Conservation (phyloP, 1,140 invertebrate genomes). For the Lordiphosa mommai region DNA sequence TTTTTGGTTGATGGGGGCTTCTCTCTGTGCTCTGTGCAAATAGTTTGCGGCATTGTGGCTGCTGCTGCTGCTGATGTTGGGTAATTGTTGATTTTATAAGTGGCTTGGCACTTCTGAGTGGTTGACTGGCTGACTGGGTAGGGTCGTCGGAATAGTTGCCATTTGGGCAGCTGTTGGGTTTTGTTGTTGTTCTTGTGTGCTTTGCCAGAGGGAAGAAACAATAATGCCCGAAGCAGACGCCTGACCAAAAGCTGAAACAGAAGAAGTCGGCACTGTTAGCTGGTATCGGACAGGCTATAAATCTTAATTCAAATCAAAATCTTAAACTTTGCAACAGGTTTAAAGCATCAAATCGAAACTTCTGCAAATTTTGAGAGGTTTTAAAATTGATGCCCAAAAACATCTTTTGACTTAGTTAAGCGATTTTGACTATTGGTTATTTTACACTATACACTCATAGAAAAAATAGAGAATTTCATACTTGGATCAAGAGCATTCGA, state of each 20-base stretch:
- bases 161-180: background rate
- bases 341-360: no score
- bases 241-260: background rate
- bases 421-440: no score
- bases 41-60: constrained; percentile 35
- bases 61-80: constrained; percentile 33
- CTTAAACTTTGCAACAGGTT: no score
- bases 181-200: constrained; percentile 19
- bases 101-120: constrained; percentile 36
- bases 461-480: no score
- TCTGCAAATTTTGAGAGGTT: no score
- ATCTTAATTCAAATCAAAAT: no score
- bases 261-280: background rate
- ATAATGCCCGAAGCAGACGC: background rate
- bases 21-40: constrained; percentile 43
- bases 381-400: no score
- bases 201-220: background rate
- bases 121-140: constrained; percentile 15
- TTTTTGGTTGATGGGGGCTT: constrained; percentile 8
- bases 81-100: constrained; percentile 61
- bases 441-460: no score
- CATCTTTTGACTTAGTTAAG: no score
- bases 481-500: no score
- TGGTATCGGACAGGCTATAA: background rate
- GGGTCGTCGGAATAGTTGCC: constrained; percentile 1